Evolutionary conservation across 2,888 invertebrate species (phyloP).

Genomic region (Rhagophthalmus giganteus): DNA sequence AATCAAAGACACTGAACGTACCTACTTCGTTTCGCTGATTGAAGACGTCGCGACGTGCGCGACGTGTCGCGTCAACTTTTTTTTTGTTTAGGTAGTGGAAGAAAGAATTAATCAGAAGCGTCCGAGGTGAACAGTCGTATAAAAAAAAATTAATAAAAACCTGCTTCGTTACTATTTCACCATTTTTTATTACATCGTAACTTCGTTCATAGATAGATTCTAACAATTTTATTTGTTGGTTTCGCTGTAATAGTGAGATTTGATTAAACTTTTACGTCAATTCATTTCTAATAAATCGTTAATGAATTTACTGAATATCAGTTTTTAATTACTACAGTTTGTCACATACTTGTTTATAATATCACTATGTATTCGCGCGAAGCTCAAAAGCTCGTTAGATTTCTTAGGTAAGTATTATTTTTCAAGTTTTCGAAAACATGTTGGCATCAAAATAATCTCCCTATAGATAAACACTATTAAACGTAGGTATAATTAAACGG

Average conservation of each 20-base stretch:
- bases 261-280: not conserved
- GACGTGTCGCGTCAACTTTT: constrained; percentile 22
- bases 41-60: constrained; percentile 21
- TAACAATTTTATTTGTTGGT: too few relatives aligned
- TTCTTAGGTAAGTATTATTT: too few relatives aligned
- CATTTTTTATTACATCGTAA: too few relatives aligned
- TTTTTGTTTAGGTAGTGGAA: constrained; percentile 24
- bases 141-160: constrained; percentile 28
- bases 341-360: not conserved
- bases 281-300: not conserved
- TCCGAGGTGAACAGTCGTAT: constrained; percentile 17
- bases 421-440: too few relatives aligned
- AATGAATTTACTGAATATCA: not conserved
- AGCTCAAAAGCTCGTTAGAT: too few relatives aligned
- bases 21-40: constrained; percentile 25
- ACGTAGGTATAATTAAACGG: too few relatives aligned
- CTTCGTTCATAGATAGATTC: too few relatives aligned
- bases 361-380: too few relatives aligned
- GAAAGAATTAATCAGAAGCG: constrained; percentile 26
- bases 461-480: too few relatives aligned
- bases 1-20: constrained; percentile 26
- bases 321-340: not conserved
- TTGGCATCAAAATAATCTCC: too few relatives aligned
- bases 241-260: too few relatives aligned
- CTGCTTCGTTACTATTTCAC: too few relatives aligned